These are phyloP conservation scores for Apamea crenata DNA, from an alignment of 2,888 invertebrate genomes.

Conservation along the genomic window DNA sequence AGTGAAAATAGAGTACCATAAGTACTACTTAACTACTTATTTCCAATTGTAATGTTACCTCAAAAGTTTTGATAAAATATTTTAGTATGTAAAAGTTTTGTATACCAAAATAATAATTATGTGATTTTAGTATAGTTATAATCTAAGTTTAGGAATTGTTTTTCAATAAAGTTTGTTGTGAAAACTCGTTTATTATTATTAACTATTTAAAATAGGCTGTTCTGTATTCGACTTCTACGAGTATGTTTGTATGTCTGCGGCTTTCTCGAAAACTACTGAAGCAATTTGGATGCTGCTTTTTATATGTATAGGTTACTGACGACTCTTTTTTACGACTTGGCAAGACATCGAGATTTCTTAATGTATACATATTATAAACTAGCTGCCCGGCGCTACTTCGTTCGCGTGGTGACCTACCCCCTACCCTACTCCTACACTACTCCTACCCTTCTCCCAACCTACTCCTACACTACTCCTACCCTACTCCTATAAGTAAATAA, in stretches of 20 bases:
- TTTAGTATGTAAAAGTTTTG: slow-evolving; percentile 29
- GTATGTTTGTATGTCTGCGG: background rate
- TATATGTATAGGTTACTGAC: no score
- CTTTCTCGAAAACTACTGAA: background rate
- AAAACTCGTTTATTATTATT: slow-evolving; percentile 23
- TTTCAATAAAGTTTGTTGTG: slow-evolving; percentile 72
- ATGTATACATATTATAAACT: no score
- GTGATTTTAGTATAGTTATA: slow-evolving; percentile 65
- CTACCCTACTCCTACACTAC: no score
- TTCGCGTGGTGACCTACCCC: no score
- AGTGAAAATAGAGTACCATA: no score
- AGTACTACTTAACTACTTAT: background rate
- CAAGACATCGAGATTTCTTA: no score
- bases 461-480: no score
- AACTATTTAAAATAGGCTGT: background rate
- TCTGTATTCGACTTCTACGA: background rate
- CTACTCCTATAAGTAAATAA: no score
- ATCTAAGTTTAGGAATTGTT: slow-evolving; percentile 54
- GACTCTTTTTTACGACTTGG: no score
- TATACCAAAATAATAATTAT: slow-evolving; percentile 67
- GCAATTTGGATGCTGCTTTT: background rate
- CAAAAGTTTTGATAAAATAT: slow-evolving; percentile 27
- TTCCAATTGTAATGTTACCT: slow-evolving; percentile 44
- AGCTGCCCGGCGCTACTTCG: no score
- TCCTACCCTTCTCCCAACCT: no score